Base-by-base conservation (phyloP, 2,888 invertebrate genomes). In the Sinopyrophorus schimmeli region DNA sequence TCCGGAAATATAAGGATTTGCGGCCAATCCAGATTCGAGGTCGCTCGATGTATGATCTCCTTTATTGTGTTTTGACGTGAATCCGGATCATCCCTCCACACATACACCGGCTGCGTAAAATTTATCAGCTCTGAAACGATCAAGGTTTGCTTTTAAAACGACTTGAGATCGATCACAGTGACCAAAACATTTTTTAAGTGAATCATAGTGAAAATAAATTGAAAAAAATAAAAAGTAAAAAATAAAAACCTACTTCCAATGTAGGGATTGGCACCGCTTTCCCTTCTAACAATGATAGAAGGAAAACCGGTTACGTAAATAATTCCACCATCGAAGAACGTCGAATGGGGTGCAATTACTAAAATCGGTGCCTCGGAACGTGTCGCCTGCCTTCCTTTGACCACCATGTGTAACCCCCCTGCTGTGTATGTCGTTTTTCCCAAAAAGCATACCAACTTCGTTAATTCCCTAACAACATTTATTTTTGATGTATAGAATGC, bases 1-100 rank as follows among this genome's bases (percentile, higher is more conserved):
- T 97, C 96, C 0, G 96, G 93, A 74, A 96, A 97, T 65, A 97
- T 93, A 50, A 94, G 80, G 38, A 96, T 86, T 80, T 92, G 92
- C 0, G 94, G 93, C 94, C 95, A 96, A 64, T 89, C 83, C 55
- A 88, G 83, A 39, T 84, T 82, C 0, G 92, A 91, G 3, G 86
- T 87, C 0, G 92, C 90, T 50, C 95, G 79, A 44, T 84, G 81
- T 24, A 89, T 87, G 55, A 96, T 95, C 71, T 92, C 89, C 68
- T 87, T 86, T 64, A 94, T 89, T 3, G 95, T 92, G 63, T 89
- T 91, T 67, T 90, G 89, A 4, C 96, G 77, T 0, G 96, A 95
- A 71, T 93, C 86, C 0, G 92, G 91, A 76, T 94, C 94, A 66
- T 95, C 94, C 40, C 96, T 77, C 81, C 89, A 87, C 23, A 97